These are phyloP conservation scores for Rhynchonycteris naso DNA, from an alignment of 2,797 vertebrate species.

Conservation along the genomic window DNA sequence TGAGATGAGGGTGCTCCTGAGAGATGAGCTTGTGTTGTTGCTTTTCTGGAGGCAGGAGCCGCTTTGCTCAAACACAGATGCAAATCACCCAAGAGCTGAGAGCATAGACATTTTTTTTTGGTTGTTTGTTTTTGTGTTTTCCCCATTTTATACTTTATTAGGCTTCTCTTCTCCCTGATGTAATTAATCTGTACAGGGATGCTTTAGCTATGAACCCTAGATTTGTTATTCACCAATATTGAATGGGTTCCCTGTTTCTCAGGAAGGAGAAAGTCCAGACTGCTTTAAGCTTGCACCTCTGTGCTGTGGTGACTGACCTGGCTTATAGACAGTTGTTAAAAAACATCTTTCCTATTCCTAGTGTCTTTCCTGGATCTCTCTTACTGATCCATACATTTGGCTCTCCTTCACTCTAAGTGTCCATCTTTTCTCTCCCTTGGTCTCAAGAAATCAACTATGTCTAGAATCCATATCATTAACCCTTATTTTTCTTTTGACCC, in stretches of 20 bases:
- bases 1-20: not conserved
- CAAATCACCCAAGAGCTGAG: not conserved
- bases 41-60: not conserved
- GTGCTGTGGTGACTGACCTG: not conserved
- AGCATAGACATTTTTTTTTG: not conserved
- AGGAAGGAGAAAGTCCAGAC: not conserved
- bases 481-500: not conserved
- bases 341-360: not conserved
- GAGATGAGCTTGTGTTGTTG: not conserved
- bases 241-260: not conserved
- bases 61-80: not conserved
- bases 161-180: not conserved
- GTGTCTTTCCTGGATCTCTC: not conserved
- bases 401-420: not conserved
- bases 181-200: not conserved
- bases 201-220: not conserved
- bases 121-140: not conserved
- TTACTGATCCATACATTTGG: not conserved
- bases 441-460: not conserved
- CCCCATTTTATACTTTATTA: not conserved
- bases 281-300: not conserved
- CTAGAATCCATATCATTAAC: not conserved
- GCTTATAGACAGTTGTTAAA: not conserved
- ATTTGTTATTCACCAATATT: not conserved
- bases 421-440: not conserved